Conservation (phyloP, 2,888 invertebrate species). For the Physocephala rufipes region DNA sequence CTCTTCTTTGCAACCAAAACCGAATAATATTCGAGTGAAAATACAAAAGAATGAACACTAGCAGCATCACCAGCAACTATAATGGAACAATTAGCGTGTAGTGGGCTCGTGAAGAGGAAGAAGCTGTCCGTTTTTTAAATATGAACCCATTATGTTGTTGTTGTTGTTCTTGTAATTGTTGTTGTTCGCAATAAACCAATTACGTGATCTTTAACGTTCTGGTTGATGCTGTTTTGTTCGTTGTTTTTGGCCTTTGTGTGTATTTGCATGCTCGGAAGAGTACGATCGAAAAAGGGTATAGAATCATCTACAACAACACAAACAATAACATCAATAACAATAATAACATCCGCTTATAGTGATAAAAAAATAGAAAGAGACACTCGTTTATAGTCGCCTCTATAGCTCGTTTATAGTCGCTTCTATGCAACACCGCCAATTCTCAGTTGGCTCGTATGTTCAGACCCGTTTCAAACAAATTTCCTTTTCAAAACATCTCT, state of each 20-base stretch:
- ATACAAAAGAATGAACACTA: not conserved
- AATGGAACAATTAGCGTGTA: constrained; percentile 25
- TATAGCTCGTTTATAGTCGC: too few species aligned
- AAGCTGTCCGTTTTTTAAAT: constrained; percentile 14
- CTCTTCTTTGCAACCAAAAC: not conserved
- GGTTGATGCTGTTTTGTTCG: not conserved
- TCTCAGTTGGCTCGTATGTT: not conserved
- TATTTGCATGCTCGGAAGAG: constrained; percentile 22
- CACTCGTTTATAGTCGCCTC: too few species aligned
- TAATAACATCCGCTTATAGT: constrained; percentile 48
- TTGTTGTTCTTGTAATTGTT: too few species aligned
- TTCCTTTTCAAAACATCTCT: not conserved
- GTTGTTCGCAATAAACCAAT: constrained; percentile 23
- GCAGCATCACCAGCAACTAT: constrained; percentile 15
- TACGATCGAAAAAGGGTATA: not conserved
- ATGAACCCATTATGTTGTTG: constrained; percentile 7
- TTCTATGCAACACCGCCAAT: too few species aligned
- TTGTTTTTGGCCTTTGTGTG: constrained; percentile 2
- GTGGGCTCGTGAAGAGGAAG: constrained; percentile 8
- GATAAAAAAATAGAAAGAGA: constrained; percentile 17
- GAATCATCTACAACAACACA: constrained; percentile 5
- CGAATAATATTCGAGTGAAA: constrained; percentile 13
- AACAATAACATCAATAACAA: constrained; percentile 13
- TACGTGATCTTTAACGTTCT: not conserved
- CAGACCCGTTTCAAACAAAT: not conserved